These are phyloP conservation scores for Pogonus chalceus DNA, from an alignment of 1,140 invertebrate species.

Conservation along the genomic window DNA sequence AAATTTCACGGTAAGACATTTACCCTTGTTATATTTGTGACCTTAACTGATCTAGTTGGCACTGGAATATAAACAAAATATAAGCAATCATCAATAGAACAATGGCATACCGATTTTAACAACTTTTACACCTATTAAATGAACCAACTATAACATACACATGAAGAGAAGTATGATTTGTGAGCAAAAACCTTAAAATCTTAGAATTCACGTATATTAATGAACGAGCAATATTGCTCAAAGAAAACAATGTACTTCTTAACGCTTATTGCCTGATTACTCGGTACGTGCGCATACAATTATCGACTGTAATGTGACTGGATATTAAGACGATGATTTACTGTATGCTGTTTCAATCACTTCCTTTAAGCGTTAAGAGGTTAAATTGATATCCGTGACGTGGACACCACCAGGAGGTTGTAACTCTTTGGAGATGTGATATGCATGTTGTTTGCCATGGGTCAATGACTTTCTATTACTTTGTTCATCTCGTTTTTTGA, in stretches of 20 bases:
- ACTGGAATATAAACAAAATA: too few species aligned
- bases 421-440: background rate
- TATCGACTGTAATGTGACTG: background rate
- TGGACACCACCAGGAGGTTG: background rate
- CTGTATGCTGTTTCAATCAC: background rate
- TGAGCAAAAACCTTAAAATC: background rate
- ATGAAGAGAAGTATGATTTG: too few species aligned
- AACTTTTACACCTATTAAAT: too few species aligned
- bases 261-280: background rate
- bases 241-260: background rate
- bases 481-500: too few species aligned
- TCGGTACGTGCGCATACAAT: background rate
- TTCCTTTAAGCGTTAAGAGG: background rate
- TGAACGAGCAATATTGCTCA: background rate
- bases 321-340: background rate
- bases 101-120: too few species aligned
- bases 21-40: too few species aligned
- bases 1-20: too few species aligned
- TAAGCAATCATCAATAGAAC: too few species aligned
- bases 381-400: background rate
- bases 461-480: too few species aligned
- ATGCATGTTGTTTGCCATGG: background rate
- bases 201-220: background rate
- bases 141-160: too few species aligned
- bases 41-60: too few species aligned